Conservation (phyloP, 2,888 invertebrate genomes). For the Drosophila fungiperda region DNA sequence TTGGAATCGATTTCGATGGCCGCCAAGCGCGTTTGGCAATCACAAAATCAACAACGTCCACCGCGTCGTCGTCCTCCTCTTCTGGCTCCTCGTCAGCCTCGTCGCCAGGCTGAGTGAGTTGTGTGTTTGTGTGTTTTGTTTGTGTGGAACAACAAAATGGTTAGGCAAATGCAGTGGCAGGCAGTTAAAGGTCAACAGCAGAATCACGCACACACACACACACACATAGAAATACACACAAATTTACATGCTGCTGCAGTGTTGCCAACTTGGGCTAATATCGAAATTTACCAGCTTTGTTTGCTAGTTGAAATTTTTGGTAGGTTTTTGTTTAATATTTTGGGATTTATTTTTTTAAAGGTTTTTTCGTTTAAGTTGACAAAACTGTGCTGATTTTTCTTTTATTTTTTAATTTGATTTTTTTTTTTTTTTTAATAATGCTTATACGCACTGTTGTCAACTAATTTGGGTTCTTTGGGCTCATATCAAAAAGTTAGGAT, state of each 20-base stretch:
- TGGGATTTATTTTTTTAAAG: background rate
- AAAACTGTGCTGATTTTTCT: background rate
- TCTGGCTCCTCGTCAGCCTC: constrained; percentile 82
- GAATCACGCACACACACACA: constrained; percentile 26
- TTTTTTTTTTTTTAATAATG: background rate
- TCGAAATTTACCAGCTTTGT: background rate
- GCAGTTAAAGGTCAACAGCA: constrained; percentile 42
- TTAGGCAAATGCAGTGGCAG: constrained; percentile 59
- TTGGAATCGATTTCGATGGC: constrained; percentile 49
- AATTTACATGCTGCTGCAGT: constrained; percentile 54
- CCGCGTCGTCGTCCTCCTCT: constrained; percentile 61
- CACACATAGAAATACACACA: constrained; percentile 7
- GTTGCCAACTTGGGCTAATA: constrained; percentile 59
- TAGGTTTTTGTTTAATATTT: background rate
- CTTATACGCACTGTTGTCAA: background rate
- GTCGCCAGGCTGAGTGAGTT: constrained; percentile 76
- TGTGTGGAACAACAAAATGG: constrained; percentile 37
- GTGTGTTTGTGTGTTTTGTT: background rate
- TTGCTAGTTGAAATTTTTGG: background rate
- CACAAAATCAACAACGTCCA: constrained; percentile 74
- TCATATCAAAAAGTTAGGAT: background rate
- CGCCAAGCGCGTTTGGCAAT: constrained; percentile 74
- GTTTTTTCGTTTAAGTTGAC: background rate
- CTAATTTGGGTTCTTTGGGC: background rate
- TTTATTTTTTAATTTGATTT: background rate